Conservation (phyloP, 2,797 vertebrate genomes). For the Periparus ater region DNA sequence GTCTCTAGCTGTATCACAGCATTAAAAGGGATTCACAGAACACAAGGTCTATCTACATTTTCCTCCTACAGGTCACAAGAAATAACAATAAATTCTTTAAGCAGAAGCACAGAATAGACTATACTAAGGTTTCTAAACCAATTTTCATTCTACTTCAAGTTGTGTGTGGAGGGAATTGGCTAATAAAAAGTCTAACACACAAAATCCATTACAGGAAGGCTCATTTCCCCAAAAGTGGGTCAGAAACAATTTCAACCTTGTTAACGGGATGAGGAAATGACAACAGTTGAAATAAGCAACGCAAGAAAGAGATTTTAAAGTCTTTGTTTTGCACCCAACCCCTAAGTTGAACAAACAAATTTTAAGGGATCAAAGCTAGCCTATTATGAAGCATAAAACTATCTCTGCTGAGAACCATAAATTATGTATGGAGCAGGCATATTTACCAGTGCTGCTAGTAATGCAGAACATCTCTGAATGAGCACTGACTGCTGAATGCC, state of each 20-base stretch:
- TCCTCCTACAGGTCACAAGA: not conserved
- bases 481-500: slow-evolving; percentile 54
- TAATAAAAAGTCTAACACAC: slow-evolving; percentile 59
- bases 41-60: not conserved
- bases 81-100: not conserved
- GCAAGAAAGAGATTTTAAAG: slow-evolving; percentile 22
- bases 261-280: slow-evolving; percentile 1
- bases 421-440: slow-evolving; percentile 46
- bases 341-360: slow-evolving; percentile 49
- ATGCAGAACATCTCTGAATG: slow-evolving; percentile 50
- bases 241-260: slow-evolving; percentile 49
- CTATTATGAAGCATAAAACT: slow-evolving; percentile 59
- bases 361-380: slow-evolving; percentile 56
- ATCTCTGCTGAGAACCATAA: slow-evolving; percentile 46
- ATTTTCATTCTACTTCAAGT: slow-evolving; percentile 45
- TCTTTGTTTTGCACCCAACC: slow-evolving; percentile 40
- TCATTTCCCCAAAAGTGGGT: slow-evolving; percentile 55
- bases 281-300: slow-evolving; percentile 13
- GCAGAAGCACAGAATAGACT: not conserved
- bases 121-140: slow-evolving; percentile 32
- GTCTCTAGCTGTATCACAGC: not conserved
- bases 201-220: slow-evolving; percentile 63
- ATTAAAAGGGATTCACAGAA: not conserved
- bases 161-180: slow-evolving; percentile 55
- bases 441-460: slow-evolving; percentile 52